Evolutionary conservation across 2,113 vertebrate species (phyloP), one percentile per base, ranked within the genome.

Genomic region (Hylia prasina): DNA sequence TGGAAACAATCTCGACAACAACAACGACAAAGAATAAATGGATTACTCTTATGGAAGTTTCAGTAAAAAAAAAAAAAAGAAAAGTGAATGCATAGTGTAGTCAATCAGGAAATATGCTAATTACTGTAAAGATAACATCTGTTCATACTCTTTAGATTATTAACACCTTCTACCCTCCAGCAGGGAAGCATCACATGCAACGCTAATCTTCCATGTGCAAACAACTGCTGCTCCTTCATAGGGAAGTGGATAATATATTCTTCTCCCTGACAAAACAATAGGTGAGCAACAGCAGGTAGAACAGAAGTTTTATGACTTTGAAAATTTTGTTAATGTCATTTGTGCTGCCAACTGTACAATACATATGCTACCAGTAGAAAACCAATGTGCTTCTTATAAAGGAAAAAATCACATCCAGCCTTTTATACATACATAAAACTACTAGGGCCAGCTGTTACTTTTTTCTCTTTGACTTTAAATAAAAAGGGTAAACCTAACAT

Each of bases 251-350:
- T 91, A 96, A 94, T 82, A 66, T 71, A 84, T 96, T 92, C 87
- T 85, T 92, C 63, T 78, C 73, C 81, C 85, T 93, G 70, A 89
- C 87, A 94, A 94, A 93, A 82, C 64, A 96, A 93, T 84, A 73
- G 72, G 93, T 64, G 4, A 96, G 76, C 91, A 96, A 92, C 95
- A 95, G 95, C 79, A 96, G 94, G 95, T 80, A 91, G 39, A 96
- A 82, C 93, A 96, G 94, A 95, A 96, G 93, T 93, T 96, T 89
- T 91, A 93, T 69, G 82, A 94, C 73, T 96, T 96, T 91, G 51
- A 96, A 88, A 88, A 87, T 90, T 93, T 92, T 94, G 65, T 75
- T 94, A 97, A 87, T 90, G 58, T 70, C 45, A 35, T 45, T 89
- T 56, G 18, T 0, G 0, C 63, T 63, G 75, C 81, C 87, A 79